Evolutionary conservation across 1,140 invertebrate genomes (phyloP), one percentile per base, ranked within the genome.

Genomic region (Drosophila prosaltans): DNA sequence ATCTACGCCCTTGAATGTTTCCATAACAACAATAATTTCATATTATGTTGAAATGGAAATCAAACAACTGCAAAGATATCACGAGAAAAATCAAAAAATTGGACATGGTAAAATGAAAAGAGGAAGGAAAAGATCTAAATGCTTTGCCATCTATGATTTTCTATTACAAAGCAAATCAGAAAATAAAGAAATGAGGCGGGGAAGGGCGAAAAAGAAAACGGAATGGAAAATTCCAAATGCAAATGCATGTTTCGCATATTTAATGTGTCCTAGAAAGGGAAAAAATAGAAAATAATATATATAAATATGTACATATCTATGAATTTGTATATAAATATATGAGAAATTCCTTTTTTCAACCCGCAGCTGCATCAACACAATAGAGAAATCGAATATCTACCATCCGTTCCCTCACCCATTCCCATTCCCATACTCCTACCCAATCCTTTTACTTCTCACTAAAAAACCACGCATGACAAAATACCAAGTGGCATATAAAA

Each of bases 391-490:
- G 43, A 62, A 43, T 36, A 51, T 51, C 7, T 51, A 51, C 9
- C 28, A 41, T n/a, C 30, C 3, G 32, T 36, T 36, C 6, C 32
- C 32, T 1, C 3, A 30, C 28, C 32, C 6, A 7, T 0, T 36
- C 32, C 45, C 21, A n/a, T 7, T 16, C 74, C 28, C 43, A 51
- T 65, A 16, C 16, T 16, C 16, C 16, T 16, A 64, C 30, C 59
- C 41, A 51, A 59, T 39, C 61, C 39, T 16, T 21, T 43, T 59
- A 45, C 54, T 41, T 21, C 43, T 26, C 16, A 24, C 78, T 66
- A 72, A 69, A 75, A 89, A 89, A 78, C 75, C 84, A 88, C 84
- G 83, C 83, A 88, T 89, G 84, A 89, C 84, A 88, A 88, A 82
- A 88, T 88, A 79, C 77, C 80, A 89, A 88, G 76, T 78, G 83